Evolutionary conservation across 2,888 invertebrate genomes (phyloP).

Genomic region (Ennomos quercinarius): DNA sequence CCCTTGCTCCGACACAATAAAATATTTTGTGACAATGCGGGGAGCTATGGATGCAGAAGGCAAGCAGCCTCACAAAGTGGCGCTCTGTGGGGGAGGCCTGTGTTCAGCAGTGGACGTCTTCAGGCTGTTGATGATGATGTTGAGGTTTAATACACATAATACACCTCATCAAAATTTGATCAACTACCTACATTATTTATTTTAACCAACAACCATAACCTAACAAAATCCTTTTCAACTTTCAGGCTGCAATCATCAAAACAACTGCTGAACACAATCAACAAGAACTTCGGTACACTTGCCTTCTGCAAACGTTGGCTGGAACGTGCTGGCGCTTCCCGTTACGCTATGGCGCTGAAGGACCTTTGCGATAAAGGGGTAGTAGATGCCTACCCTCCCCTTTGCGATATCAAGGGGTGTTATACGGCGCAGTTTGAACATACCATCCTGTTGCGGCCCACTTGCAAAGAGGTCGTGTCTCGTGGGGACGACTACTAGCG

Average conservation of each 20-base stretch:
- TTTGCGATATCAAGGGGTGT: slow-evolving; percentile 98
- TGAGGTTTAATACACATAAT: no score
- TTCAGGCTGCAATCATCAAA: slow-evolving; percentile 96
- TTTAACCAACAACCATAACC: no score
- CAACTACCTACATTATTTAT: no score
- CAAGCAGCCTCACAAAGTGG: no score
- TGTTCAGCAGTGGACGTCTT: no score
- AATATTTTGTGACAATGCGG: no score
- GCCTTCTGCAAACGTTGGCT: slow-evolving; percentile 99
- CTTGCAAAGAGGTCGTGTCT: slow-evolving; percentile 99
- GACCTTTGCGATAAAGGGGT: slow-evolving; percentile 99
- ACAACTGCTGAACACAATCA: slow-evolving; percentile 95
- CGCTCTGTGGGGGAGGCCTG: no score
- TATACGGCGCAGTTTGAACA: slow-evolving; percentile 99
- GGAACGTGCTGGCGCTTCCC: slow-evolving; percentile 97
- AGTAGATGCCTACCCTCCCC: slow-evolving; percentile 99
- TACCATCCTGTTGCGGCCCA: slow-evolving; percentile 98
- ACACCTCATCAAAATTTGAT: no score
- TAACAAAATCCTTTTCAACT: slow-evolving; percentile 25
- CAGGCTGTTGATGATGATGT: no score
- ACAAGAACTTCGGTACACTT: slow-evolving; percentile 98
- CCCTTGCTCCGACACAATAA: no score
- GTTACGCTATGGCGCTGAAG: slow-evolving; percentile 99
- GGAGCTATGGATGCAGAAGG: no score
- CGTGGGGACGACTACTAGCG: slow-evolving; percentile 97